A percentile compares a stretch with the other conserved stretches of the same genome.
Conservation (phyloP, 2,888 invertebrate species). For the Tachina lurida region DNA sequence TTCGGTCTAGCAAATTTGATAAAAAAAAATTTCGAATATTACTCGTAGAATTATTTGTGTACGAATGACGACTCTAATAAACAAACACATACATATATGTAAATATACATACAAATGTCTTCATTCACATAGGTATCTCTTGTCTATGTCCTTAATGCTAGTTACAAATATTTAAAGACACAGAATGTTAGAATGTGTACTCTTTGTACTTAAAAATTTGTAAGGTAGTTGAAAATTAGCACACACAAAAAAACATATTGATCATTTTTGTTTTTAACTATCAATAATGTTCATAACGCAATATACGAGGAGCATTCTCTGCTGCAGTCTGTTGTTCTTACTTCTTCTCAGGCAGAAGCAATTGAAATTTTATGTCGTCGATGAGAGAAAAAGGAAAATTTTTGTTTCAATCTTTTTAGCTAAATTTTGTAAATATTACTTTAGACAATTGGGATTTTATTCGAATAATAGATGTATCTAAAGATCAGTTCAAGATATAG, state of each 20-base stretch:
- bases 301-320: not conserved
- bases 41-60: not conserved
- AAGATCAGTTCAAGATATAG: too few species aligned
- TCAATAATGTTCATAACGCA: constrained; percentile 45
- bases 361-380: constrained; percentile 14
- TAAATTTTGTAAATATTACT: too few species aligned
- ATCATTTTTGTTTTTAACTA: constrained; percentile 35
- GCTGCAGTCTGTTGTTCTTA: not conserved
- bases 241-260: not conserved
- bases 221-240: constrained; percentile 26
- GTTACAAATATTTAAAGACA: too few species aligned
- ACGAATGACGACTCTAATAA: not conserved
- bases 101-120: not conserved
- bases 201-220: constrained; percentile 31
- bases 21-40: not conserved
- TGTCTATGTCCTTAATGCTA: too few species aligned
- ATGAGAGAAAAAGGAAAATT: too few species aligned
- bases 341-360: constrained; percentile 11
- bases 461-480: too few species aligned
- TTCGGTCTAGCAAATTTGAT: too few species aligned
- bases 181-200: not conserved
- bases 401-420: too few species aligned
- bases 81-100: not conserved
- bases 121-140: not conserved
- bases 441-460: too few species aligned